Evolutionary conservation across 2,888 invertebrate species (phyloP), one percentile per base, ranked within the genome.

Genomic region (Gandaritis pyraliata): DNA sequence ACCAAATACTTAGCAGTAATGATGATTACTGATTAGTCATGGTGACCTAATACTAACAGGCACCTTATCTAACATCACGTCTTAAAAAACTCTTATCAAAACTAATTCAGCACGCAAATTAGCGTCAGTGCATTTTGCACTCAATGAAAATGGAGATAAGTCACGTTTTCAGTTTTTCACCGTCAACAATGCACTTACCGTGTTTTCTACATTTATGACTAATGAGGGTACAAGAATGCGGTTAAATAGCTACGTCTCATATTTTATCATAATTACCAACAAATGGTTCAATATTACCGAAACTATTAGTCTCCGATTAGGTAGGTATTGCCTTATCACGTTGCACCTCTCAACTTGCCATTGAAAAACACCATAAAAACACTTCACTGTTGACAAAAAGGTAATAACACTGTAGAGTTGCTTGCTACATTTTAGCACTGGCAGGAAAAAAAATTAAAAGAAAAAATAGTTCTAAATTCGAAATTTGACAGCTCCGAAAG

Each of bases 211-310:
- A 63, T 60, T 62, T 52, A 55, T 60, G 53, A 57, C 49, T 61
- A 67, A 63, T 52, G 58, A 59, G 56, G 56, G 55, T 53, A 59
- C 15, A 23, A 61, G 33, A 70, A 70, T 66, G 66, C 60, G 65
- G 50, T 45, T 47, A 41, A 57, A 53, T 45, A 30, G 36, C 10
- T 54, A 16, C 41, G 51, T 11, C 60, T 47, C 51, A 72, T 75
- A 72, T 76, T 67, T 77, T 76, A 80, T 77, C 78, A 71, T 73
- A 77, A 80, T 75, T 68, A 72, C 71, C 64, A 66, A 71, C 65
- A 59, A 68, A 70, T 64, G 55, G 60, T 36, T 56, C 46, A 41
- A 60, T 71, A 74, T 69, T 61, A 72, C 69, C 61, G 57, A 72
- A 76, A 71, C 75, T 72, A 78, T 78, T 81, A 79, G 77, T 76